Evolutionary conservation across 2,113 vertebrate species (phyloP).

Genomic region (Equus przewalskii): DNA sequence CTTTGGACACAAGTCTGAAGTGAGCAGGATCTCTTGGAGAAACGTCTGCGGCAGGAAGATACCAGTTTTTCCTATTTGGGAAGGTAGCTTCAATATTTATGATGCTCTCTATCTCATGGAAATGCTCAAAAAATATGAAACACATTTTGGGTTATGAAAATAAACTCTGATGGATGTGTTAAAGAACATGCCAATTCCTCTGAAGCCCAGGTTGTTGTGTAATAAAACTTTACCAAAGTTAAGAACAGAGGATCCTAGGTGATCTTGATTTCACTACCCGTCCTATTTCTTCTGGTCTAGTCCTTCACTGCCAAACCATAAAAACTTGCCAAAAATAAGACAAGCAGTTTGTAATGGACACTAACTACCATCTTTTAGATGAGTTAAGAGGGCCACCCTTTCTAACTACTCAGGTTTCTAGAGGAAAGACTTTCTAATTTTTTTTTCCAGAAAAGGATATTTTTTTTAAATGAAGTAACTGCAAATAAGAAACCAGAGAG

Average conservation of each 20-base stretch:
- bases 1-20: constrained; percentile 93
- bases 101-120: background rate
- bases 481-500: constrained; percentile 89
- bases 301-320: background rate
- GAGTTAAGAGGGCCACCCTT: background rate
- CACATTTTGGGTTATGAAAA: background rate
- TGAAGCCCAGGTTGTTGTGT: background rate
- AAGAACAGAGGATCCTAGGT: background rate
- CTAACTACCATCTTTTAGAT: background rate
- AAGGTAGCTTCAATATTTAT: constrained; percentile 48
- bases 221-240: background rate
- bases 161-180: background rate
- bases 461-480: constrained; percentile 92
- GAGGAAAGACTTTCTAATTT: background rate
- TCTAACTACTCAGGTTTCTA: background rate
- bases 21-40: constrained; percentile 89
- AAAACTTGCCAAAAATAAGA: constrained; percentile 41
- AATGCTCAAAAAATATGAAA: background rate
- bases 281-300: background rate
- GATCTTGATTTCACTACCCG: background rate
- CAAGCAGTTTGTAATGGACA: background rate
- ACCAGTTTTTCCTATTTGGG: constrained; percentile 96
- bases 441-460: constrained; percentile 85
- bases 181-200: background rate
- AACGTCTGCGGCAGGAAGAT: constrained; percentile 93